These are phyloP conservation scores for Cyclura pinguis DNA, from an alignment of 2,797 vertebrate genomes.

Conservation along the genomic window DNA sequence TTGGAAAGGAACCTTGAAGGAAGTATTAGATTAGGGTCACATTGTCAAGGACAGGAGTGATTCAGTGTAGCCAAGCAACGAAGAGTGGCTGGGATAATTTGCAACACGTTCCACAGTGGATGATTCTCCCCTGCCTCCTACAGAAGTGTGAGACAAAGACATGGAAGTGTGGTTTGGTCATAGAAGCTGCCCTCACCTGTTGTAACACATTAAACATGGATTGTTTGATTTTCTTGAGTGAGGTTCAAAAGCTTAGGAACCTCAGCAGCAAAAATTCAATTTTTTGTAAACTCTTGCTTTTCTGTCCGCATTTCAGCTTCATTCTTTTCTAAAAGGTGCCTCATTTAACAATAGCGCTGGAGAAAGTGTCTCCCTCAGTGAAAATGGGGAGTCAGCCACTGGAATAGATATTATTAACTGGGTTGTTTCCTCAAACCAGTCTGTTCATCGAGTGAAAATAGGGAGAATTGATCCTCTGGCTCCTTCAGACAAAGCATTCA, in stretches of 20 bases:
- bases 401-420: constrained; percentile 13
- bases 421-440: constrained; percentile 7
- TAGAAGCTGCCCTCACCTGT: neutral
- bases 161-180: neutral
- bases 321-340: neutral
- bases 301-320: neutral
- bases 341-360: constrained; percentile 6
- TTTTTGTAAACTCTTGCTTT: neutral
- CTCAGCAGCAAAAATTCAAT: neutral
- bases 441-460: neutral
- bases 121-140: neutral
- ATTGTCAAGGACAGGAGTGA: too few species aligned
- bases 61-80: too few species aligned
- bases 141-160: too few species aligned
- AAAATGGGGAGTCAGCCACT: neutral
- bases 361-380: neutral
- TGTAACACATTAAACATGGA: neutral
- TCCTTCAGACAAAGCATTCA: neutral
- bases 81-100: too few species aligned
- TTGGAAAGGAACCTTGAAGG: too few species aligned
- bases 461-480: neutral
- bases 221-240: too few species aligned
- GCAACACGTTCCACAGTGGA: neutral
- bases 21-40: too few species aligned
- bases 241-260: too few species aligned